Percentiles rank a stretch among this genome's conserved stretches.
Conservation (phyloP, 1,140 invertebrate genomes). For the Daktulosphaira vitifoliae region DNA sequence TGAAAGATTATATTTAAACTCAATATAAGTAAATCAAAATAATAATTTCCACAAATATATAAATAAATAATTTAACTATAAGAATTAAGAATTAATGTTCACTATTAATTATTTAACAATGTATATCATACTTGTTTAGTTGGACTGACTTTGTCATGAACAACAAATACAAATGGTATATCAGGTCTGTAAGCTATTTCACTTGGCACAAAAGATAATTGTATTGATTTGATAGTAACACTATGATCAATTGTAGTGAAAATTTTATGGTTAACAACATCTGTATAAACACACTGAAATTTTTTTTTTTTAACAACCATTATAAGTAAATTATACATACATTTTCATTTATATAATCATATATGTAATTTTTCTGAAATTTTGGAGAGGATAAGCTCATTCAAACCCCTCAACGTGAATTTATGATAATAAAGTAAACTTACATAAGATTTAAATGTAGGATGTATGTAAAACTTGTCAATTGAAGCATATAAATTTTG, state of each 20-base stretch:
- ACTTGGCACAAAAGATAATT: constrained; percentile 63
- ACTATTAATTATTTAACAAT: no score
- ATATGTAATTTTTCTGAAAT: no score
- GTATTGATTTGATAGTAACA: constrained; percentile 50
- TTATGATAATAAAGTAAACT: no score
- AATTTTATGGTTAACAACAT: constrained; percentile 64
- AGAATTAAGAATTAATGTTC: no score
- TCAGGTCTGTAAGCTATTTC: constrained; percentile 65
- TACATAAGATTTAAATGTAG: constrained; percentile 63
- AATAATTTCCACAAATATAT: no score
- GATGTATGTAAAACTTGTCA: constrained; percentile 77
- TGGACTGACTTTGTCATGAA: constrained; percentile 63
- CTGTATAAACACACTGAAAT: constrained; percentile 73
- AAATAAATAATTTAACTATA: no score
- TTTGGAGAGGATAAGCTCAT: no score
- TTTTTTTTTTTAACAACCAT: not conserved
- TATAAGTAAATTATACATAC: not conserved
- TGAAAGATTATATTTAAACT: no score
- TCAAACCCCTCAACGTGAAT: no score
- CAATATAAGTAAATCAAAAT: no score
- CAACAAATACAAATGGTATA: constrained; percentile 51
- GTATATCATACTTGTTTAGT: constrained; percentile 61
- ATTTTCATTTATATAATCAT: no score
- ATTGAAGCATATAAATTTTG: constrained; percentile 55
- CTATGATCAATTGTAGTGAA: constrained; percentile 70